Evolutionary conservation across 2,888 invertebrate species (phyloP).

Genomic region (Micoletzkya japonica): DNA sequence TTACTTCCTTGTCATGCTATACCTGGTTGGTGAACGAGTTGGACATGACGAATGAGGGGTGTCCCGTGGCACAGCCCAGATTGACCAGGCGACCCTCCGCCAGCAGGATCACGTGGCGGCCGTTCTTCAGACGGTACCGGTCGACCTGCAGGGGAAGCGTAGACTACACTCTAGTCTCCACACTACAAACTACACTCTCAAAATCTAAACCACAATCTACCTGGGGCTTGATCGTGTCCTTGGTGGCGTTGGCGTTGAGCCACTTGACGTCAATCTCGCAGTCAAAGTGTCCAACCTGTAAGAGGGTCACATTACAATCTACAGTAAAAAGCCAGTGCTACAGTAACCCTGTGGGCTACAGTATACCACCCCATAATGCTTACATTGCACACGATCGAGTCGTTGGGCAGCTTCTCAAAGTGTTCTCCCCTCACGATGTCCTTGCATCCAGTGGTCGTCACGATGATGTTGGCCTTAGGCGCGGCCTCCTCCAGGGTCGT

Average conservation of each 20-base stretch:
- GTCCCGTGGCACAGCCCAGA: constrained; percentile 96
- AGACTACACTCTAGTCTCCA: constrained; percentile 5
- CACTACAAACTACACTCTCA: not conserved
- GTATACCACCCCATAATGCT: no score
- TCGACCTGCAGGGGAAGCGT: constrained; percentile 72
- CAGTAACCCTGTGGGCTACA: not conserved
- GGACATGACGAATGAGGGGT: constrained; percentile 99
- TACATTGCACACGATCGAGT: constrained; percentile 96
- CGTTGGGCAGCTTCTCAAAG: constrained; percentile 87
- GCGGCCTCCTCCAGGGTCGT: constrained; percentile 95
- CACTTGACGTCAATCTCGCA: constrained; percentile 95
- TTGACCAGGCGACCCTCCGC: constrained; percentile 97
- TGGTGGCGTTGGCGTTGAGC: constrained; percentile 87
- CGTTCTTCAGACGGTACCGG: constrained; percentile 84
- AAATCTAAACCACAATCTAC: constrained; percentile 28
- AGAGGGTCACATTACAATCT: not conserved
- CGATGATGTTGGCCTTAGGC: constrained; percentile 87
- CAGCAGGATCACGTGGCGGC: constrained; percentile 87
- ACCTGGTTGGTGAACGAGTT: constrained; percentile 96
- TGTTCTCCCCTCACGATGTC: constrained; percentile 73
- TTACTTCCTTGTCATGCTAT: not conserved
- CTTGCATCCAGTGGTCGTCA: constrained; percentile 93
- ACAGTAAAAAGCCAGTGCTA: not conserved
- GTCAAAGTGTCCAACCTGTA: constrained; percentile 84
- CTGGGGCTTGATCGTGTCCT: constrained; percentile 93